These are phyloP conservation scores for Ceyx melanurus DNA, from an alignment of 2,113 vertebrate species.

Conservation along the genomic window DNA sequence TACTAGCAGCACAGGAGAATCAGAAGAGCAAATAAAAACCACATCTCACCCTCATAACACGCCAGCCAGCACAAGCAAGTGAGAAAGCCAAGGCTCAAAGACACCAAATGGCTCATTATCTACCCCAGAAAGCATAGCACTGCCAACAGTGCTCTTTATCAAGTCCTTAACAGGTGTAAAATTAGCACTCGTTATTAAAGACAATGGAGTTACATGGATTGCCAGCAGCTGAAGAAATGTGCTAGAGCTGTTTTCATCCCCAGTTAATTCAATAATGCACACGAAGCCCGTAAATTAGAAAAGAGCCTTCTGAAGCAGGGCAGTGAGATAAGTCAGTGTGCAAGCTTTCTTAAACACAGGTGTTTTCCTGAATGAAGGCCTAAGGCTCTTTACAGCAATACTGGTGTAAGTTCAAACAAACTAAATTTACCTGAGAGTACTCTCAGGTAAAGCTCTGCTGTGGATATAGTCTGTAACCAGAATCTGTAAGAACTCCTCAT, in stretches of 20 bases:
- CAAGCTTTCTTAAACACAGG: background rate
- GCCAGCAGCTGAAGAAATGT: conserved; percentile 61
- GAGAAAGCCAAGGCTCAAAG: background rate
- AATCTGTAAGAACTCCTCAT: background rate
- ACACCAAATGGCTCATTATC: conserved; percentile 31
- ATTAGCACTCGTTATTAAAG: conserved; percentile 55
- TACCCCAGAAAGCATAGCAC: conserved; percentile 1
- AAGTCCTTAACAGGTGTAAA: conserved; percentile 66
- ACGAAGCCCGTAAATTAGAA: background rate
- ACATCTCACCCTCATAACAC: background rate
- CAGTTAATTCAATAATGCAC: conserved; percentile 45
- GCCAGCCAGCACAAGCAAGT: conserved; percentile 4
- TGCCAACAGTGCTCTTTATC: conserved; percentile 40
- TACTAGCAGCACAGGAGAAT: background rate
- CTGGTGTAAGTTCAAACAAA: background rate
- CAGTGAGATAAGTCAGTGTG: background rate
- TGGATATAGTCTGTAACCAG: background rate
- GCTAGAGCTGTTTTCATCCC: conserved; percentile 48
- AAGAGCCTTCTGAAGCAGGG: background rate
- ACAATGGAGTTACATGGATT: conserved; percentile 55
- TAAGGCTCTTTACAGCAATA: background rate
- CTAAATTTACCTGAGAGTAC: background rate
- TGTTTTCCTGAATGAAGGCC: background rate
- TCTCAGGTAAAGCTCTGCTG: background rate
- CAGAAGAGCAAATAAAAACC: background rate